phyloP scores from a whole-genome alignment of 1,140 invertebrate species.

The Cotesia typhae region DNA sequence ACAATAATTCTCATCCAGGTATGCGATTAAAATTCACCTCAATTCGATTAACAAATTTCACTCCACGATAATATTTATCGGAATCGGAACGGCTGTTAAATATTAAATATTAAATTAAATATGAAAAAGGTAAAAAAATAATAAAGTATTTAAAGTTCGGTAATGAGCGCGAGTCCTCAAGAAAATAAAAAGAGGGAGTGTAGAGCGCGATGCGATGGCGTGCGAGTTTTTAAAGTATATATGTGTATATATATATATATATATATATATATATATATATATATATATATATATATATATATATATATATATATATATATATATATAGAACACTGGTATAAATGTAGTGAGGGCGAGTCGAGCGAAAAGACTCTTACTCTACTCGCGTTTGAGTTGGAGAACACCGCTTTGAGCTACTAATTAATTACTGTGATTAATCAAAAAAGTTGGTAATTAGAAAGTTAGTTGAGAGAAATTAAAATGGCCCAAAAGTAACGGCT shows the following conservation, averaged over 20 bases:
- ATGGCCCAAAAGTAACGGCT: slow-evolving; percentile 52
- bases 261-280: not conserved
- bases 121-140: not conserved
- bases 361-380: slow-evolving; percentile 22
- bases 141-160: not conserved
- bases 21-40: too few species aligned
- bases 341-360: slow-evolving; percentile 2
- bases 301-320: not conserved
- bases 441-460: slow-evolving; percentile 70
- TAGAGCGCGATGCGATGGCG: too few species aligned
- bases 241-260: not conserved
- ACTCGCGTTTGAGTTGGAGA: slow-evolving; percentile 29
- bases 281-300: not conserved
- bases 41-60: too few species aligned
- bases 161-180: not conserved
- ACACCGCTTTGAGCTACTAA: slow-evolving; percentile 55
- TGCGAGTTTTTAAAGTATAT: not conserved
- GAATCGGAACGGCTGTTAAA: too few species aligned
- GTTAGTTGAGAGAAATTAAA: slow-evolving; percentile 67
- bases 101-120: too few species aligned
- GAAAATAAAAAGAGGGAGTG: too few species aligned
- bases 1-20: not conserved
- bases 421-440: slow-evolving; percentile 70
- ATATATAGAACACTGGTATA: not conserved
- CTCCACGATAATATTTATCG: too few species aligned